Evolutionary conservation across 2,888 invertebrate species (phyloP).

Genomic region (Mamestra brassicae): DNA sequence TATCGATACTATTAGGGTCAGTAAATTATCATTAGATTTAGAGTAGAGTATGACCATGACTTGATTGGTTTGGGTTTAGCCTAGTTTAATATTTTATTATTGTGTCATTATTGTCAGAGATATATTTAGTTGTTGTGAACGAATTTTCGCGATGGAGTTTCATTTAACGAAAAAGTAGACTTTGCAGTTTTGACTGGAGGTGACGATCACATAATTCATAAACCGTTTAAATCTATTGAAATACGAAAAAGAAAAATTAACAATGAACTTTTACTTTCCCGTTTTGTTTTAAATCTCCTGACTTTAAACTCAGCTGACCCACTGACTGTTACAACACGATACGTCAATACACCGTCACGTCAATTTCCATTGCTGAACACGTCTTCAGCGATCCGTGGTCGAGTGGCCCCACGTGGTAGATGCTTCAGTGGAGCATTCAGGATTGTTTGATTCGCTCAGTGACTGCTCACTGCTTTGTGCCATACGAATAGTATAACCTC

Average conservation of each 20-base stretch:
- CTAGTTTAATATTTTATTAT: slow-evolving; percentile 46
- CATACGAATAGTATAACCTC: background rate
- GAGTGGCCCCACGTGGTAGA: slow-evolving; percentile 71
- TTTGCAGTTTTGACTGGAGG: background rate
- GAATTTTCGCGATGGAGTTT: background rate
- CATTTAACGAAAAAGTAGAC: background rate
- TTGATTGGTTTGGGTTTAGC: slow-evolving; percentile 54
- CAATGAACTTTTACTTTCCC: too few relatives aligned
- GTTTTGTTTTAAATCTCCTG: too few relatives aligned
- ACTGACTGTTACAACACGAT: background rate
- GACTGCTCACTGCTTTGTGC: slow-evolving; percentile 41
- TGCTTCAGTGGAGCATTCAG: slow-evolving; percentile 77
- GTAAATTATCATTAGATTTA: slow-evolving; percentile 57
- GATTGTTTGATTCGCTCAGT: slow-evolving; percentile 68
- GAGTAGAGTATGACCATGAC: slow-evolving; percentile 65
- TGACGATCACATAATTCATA: background rate
- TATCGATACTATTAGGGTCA: slow-evolving; percentile 65
- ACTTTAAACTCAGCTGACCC: background rate
- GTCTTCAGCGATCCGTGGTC: slow-evolving; percentile 62
- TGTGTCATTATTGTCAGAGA: slow-evolving; percentile 41
- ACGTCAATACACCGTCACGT: slow-evolving; percentile 12
- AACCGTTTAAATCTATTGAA: background rate
- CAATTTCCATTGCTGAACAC: slow-evolving; percentile 49
- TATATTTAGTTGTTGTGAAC: background rate
- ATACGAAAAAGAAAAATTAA: background rate